phyloP scores from a whole-genome alignment of 2,113 vertebrate genomes.

The Neodontobutis hainanensis region DNA sequence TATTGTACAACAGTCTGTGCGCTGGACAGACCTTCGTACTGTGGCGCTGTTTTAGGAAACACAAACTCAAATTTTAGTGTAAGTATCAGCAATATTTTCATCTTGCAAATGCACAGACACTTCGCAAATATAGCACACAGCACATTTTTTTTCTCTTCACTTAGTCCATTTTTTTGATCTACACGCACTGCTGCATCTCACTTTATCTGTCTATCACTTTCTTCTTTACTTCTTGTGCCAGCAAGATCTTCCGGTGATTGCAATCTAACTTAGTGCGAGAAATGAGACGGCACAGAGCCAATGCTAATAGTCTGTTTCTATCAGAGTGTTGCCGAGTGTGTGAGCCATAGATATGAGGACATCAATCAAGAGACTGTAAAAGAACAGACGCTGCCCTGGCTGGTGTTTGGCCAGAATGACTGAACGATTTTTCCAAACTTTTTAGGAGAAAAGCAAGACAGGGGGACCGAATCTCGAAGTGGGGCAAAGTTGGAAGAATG shows the following conservation, averaged over 20 bases:
- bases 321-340: slow-evolving; percentile 41
- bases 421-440: slow-evolving; percentile 42
- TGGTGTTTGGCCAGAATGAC: slow-evolving; percentile 36
- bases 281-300: slow-evolving; percentile 47
- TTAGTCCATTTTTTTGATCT: slow-evolving; percentile 5
- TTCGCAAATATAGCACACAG: not conserved
- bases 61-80: not conserved
- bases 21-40: too few species aligned
- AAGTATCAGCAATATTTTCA: not conserved
- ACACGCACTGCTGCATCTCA: slow-evolving; percentile 12
- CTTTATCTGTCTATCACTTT: slow-evolving; percentile 43
- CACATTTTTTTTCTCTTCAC: not conserved
- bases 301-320: slow-evolving; percentile 50
- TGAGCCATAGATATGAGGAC: slow-evolving; percentile 51
- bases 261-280: slow-evolving; percentile 46
- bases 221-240: slow-evolving; percentile 48
- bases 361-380: slow-evolving; percentile 49
- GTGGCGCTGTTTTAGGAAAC: too few species aligned
- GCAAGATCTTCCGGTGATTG: slow-evolving; percentile 53
- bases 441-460: slow-evolving; percentile 3
- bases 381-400: slow-evolving; percentile 26
- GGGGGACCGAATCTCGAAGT: not conserved
- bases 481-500: slow-evolving; percentile 15
- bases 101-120: too few species aligned
- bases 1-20: too few species aligned